Conservation (phyloP, 2,113 vertebrate genomes). For the Aleadryas rufinucha region DNA sequence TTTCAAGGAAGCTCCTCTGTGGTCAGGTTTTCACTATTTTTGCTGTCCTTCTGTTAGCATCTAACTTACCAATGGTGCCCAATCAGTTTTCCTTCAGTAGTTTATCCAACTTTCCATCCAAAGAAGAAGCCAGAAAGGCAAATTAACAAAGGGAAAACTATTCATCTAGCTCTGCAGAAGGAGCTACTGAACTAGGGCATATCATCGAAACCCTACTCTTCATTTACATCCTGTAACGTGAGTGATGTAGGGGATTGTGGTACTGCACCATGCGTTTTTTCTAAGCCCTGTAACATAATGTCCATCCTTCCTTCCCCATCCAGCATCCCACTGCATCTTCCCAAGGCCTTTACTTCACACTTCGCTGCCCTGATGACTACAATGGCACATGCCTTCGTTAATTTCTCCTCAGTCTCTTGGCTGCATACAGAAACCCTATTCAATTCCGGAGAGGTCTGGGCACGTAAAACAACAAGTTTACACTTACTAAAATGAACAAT, state of each 20-base stretch:
- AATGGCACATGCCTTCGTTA: accelerated
- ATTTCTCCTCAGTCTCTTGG: not conserved
- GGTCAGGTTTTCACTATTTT: not conserved
- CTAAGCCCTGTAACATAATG: not conserved
- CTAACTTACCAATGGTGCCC: not conserved
- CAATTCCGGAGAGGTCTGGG: not conserved
- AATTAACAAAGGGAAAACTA: not conserved
- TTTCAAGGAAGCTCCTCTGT: not conserved
- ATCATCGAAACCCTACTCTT: not conserved
- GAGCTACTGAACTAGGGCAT: not conserved
- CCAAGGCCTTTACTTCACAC: not conserved
- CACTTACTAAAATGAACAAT: not conserved
- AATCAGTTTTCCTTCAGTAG: not conserved
- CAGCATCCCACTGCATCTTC: not conserved
- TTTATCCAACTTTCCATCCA: not conserved
- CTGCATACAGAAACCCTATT: not conserved
- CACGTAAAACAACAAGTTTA: not conserved
- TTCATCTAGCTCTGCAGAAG: not conserved
- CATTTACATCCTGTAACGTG: not conserved
- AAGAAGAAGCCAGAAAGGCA: not conserved
- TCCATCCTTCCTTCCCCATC: not conserved
- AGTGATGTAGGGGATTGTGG: not conserved
- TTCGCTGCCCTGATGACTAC: not conserved
- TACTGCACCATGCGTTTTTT: not conserved
- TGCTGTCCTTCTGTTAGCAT: not conserved